A percentile compares a stretch with the other conserved stretches of the same genome.
Evolutionary conservation across 2,888 invertebrate species (phyloP).

Genomic region (Melikaiella ostensackeni): DNA sequence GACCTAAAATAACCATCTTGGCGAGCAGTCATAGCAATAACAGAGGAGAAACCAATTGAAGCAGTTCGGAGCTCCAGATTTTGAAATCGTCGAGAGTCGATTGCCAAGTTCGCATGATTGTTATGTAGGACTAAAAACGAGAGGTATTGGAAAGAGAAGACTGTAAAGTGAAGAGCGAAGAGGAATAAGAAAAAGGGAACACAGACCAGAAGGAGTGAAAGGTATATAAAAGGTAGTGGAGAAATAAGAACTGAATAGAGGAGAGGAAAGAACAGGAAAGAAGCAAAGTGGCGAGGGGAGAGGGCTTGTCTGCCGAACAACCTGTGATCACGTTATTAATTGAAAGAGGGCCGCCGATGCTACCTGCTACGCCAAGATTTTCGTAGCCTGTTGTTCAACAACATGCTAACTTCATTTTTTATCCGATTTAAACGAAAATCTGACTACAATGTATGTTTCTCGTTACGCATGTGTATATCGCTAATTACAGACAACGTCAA

Average conservation of each 20-base stretch:
- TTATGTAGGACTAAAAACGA: constrained; percentile 45
- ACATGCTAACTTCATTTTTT: constrained; percentile 42
- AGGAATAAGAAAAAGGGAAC: constrained; percentile 56
- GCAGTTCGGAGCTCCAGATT: constrained; percentile 3
- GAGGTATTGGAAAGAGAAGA: constrained; percentile 51
- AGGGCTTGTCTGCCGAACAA: constrained; percentile 65
- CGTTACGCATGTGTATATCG: neutral
- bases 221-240: constrained; percentile 39
- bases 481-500: neutral
- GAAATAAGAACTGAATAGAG: constrained; percentile 37
- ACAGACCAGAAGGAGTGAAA: constrained; percentile 41
- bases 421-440: constrained; percentile 47
- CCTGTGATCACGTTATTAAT: constrained; percentile 76
- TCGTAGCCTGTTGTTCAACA: constrained; percentile 42
- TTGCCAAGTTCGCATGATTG: constrained; percentile 44
- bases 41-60: neutral
- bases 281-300: constrained; percentile 48
- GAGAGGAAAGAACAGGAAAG: constrained; percentile 49
- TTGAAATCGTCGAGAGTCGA: constrained; percentile 34
- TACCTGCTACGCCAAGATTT: constrained; percentile 69
- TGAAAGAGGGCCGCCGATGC: constrained; percentile 74
- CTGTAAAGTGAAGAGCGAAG: constrained; percentile 49
- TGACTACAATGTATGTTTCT: constrained; percentile 22
- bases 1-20: neutral
- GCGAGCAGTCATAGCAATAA: neutral